Evolutionary conservation across 2,888 invertebrate genomes (phyloP).

Genomic region (Oscheius sp.): DNA sequence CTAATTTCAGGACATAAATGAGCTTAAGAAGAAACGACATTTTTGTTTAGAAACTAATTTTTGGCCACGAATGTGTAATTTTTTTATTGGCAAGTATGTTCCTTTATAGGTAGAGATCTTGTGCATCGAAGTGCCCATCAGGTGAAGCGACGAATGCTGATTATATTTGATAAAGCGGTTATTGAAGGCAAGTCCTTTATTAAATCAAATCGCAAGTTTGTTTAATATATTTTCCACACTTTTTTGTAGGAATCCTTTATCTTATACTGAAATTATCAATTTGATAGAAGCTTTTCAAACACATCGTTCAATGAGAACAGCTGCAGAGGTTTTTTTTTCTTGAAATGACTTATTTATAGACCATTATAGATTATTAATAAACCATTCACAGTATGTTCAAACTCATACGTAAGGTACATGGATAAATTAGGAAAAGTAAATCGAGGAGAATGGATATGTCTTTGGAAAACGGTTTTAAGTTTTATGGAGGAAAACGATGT

Average conservation of each 20-base stretch:
- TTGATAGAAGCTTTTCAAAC: background rate
- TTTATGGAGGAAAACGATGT: background rate
- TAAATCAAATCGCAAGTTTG: background rate
- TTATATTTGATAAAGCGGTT: slow-evolving; percentile 9
- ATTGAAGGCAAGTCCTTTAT: background rate
- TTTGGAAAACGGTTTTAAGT: background rate
- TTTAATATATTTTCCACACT: background rate
- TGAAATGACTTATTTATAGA: background rate
- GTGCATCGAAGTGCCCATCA: slow-evolving; percentile 26
- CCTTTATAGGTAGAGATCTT: background rate
- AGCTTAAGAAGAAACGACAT: background rate
- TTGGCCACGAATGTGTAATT: slow-evolving; percentile 26
- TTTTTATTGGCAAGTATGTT: background rate
- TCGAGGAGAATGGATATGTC: background rate
- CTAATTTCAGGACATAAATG: background rate
- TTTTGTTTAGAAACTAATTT: slow-evolving; percentile 25
- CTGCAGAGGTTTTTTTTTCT: background rate
- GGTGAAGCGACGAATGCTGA: slow-evolving; percentile 19
- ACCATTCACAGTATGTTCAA: background rate
- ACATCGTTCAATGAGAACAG: background rate
- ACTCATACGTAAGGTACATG: background rate
- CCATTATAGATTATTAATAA: background rate
- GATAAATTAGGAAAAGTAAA: background rate
- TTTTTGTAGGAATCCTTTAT: background rate
- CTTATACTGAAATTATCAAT: background rate